Base-by-base conservation (phyloP, 2,797 vertebrate species). In the Cygnus olor region DNA sequence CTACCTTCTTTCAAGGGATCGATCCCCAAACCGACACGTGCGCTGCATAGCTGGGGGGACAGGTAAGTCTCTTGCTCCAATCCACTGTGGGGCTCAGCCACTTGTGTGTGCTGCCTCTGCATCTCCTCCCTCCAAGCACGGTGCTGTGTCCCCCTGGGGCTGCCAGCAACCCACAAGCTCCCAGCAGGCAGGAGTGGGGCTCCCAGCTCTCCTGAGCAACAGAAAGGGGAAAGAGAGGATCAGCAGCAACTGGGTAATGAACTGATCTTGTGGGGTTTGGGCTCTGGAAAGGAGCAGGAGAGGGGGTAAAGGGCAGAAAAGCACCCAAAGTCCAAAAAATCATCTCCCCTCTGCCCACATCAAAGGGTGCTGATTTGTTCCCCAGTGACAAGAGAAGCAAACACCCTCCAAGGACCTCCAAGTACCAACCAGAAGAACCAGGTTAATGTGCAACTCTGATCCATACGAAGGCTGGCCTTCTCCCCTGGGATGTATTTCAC, bases 401-500 rank as follows among this genome's bases (percentile, higher is more conserved):
- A 45, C 32, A 30, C 16, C 57, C 42, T 36, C 36, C 36, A 36
- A 36, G 36, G 36, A 5, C 38, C 38, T 38, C 38, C 38, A 14
- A 15, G 5, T 32, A 54, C 20, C 10, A 88, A 76, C 56, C 10
- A 69, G 22, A 78, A 72, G 14, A 74, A 94, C 56, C 47, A 86
- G 44, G 34, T 73, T 84, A 76, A 84, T 36, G 25, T 71, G 47
- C 70, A 86, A 40, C 47, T 81, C 76, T 64, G 80, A 88, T 28
- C 42, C 77, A 51, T 32, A 85, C n/a, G 21, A 13, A 47, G 47
- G 64, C 78, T 80, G 61, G 45, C 24, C 83, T 28, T 28, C 47
- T 88, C 89, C 74, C 74, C 18, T 70, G 77, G 54, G 76, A 60
- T 44, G 17, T 49, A 56, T 86, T 95, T 92, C 56, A 77, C 22